phyloP scores from a whole-genome alignment of 2,797 vertebrate genomes.

The Gadopsis bispinosus region DNA sequence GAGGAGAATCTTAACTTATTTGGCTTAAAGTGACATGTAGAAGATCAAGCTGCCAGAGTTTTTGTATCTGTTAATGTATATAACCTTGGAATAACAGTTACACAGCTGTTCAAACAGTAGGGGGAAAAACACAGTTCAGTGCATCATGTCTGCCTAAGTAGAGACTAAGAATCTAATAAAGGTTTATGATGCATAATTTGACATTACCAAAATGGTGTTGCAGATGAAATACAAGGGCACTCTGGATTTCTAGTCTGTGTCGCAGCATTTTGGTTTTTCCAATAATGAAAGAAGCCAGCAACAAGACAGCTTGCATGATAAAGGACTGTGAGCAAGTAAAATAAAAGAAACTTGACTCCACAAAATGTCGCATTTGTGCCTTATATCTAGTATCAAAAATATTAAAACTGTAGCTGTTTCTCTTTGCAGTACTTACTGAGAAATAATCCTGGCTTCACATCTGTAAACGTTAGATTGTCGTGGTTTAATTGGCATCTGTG shows the following conservation, averaged over 20 bases:
- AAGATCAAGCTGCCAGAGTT: conserved; percentile 25
- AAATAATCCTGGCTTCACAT: not conserved
- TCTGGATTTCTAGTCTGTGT: not conserved
- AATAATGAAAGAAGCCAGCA: not conserved
- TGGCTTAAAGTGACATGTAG: conserved; percentile 3
- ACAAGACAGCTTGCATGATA: not conserved
- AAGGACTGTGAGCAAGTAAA: not conserved
- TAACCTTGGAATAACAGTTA: conserved; percentile 46
- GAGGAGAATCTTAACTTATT: conserved; percentile 55
- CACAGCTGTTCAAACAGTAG: conserved; percentile 32
- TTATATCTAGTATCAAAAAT: not conserved
- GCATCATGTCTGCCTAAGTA: conserved; percentile 7
- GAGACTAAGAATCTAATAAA: conserved; percentile 21
- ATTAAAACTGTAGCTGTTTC: not conserved
- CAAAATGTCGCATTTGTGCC: not conserved
- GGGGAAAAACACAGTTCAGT: conserved; percentile 4
- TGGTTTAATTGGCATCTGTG: not conserved
- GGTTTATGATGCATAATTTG: conserved; percentile 3
- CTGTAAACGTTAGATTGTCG: not conserved
- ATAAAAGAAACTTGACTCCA: not conserved
- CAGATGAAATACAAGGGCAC: not conserved
- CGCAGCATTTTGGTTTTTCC: not conserved
- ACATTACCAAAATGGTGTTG: conserved; percentile 6
- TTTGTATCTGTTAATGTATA: conserved; percentile 31
- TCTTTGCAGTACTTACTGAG: not conserved